Evolutionary conservation across 64 coral and sea anemone genomes (phyloP), one percentile per base, ranked within the genome.

Genomic region (Actinia tenebrosa): DNA sequence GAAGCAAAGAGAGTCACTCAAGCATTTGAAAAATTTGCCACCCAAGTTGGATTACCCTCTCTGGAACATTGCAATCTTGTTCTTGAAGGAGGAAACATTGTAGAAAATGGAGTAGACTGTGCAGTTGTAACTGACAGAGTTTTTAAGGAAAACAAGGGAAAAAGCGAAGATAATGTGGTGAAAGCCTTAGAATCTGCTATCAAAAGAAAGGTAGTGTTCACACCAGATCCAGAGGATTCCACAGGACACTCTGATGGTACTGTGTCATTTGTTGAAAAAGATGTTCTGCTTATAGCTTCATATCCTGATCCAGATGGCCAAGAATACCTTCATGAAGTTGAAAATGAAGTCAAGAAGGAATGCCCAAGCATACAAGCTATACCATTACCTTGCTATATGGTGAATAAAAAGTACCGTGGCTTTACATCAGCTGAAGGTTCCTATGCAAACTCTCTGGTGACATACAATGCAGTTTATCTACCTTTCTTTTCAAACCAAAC

Each of bases 1-100:
- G 17, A 91, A 45, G 89, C 89, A 1, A 86, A 87, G 17, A 77
- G 22, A 56, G 85, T 50, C 37, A 78, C 87, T 47, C 77, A 60
- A 44, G 71, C 60, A 3, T 91, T 87, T 87, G 78, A 77, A 3
- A 81, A 54, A 7, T 87, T 91, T 79, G 75, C 71, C 43, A 22
- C 45, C 19, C 78, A 80, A 60, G 77, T 82, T 20, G 83, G 78
- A 54, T 80, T 91, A 18, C 84, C 89, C 15, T 45, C 56, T 17
- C 37, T 91, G 25, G 50, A 83, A 26, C 84, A 53, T 20, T 87
- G 71, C 56, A 61, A 87, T 2, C 58, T 91, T 44, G n/a, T 87
- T 82, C 83, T 91, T 18, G 89, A 96, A 79, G 94, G 94, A 91
- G 89, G 95, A 8, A 98, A 98, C 83, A 90, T 93, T 82, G 91